Evolutionary conservation across 2,797 vertebrate genomes (phyloP), one percentile per base, ranked within the genome.

Genomic region (Australoheros facetus): DNA sequence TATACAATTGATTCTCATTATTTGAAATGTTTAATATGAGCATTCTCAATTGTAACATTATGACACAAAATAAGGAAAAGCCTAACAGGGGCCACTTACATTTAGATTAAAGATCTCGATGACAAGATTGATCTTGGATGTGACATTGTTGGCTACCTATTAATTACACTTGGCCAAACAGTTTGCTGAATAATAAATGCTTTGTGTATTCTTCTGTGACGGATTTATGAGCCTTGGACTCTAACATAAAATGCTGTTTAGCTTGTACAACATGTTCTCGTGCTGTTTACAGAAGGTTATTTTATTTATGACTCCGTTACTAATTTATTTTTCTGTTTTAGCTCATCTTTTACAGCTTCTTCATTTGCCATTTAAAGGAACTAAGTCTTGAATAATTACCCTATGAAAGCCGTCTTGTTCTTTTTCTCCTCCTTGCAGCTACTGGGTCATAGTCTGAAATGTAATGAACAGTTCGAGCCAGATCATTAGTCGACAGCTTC

Each of bases 361-460:
- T 74, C 42, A 59, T 64, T 73, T 34, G 4, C 56, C 42, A 11
- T 64, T 58, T 56, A 32, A 60, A 28, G 73, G 48, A 39, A 23
- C 48, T 55, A 21, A 72, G 56, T 32, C 57, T 21, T 34, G 8
- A 74, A 39, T 79, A 32, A 60, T 79, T 37, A 39, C 11, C 3
- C 4, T 17, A 6, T 11, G 11, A 32, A 34, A 74, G 57, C 14
- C 0, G 2, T 8, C 5, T 16, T n/a, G 54, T 17, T 19, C 4
- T 19, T 23, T 32, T 7, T 48, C 53, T 39, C 32, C 5, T 14
- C 5, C 23, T 77, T 9, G 39, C 66, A 85, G 75, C 62, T 32
- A 9, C 77, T 56, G 76, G 51, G 85, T 82, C 79, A 23, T 10
- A 66, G 53, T 80, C 62, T 82, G 30, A 83, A 45, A 75, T 60